Conservation (phyloP, 2,888 invertebrate species). For the Drosophila rellima region DNA sequence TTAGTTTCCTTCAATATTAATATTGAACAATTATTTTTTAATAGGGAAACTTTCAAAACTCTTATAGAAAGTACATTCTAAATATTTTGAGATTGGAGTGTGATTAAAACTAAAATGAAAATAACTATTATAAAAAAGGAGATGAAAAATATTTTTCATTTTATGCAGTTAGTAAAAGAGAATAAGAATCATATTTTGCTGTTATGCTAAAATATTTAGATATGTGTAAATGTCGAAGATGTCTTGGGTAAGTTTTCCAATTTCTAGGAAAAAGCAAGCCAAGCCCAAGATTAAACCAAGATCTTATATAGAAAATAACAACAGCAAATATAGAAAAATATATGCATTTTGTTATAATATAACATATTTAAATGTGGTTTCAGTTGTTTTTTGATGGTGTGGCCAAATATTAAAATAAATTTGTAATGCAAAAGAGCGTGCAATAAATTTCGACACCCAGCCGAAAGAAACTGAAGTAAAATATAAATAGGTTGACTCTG, state of each 20-base stretch:
- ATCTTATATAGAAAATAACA: neutral
- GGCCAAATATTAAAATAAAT: slow-evolving; percentile 73
- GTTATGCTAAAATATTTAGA: too few relatives aligned
- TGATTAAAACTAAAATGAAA: neutral
- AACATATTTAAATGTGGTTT: slow-evolving; percentile 40
- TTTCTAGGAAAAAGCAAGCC: neutral
- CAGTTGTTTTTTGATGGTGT: slow-evolving; percentile 14
- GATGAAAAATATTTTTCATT: too few relatives aligned
- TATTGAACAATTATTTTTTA: too few relatives aligned
- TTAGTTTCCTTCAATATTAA: too few relatives aligned
- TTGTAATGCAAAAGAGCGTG: slow-evolving; percentile 73
- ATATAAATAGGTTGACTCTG: slow-evolving; percentile 72
- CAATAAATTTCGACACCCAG: slow-evolving; percentile 69
- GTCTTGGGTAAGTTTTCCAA: neutral
- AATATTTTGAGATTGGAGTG: too few relatives aligned
- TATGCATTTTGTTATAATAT: slow-evolving; percentile 14
- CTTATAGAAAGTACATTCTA: too few relatives aligned
- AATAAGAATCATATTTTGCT: too few relatives aligned
- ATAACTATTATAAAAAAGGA: too few relatives aligned
- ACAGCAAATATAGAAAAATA: neutral
- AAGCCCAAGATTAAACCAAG: neutral
- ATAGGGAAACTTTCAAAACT: too few relatives aligned
- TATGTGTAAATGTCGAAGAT: neutral
- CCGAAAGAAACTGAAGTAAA: slow-evolving; percentile 1
- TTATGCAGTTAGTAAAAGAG: too few relatives aligned